phyloP scores from a whole-genome alignment of 2,797 vertebrate species.

The Nyctibius grandis region DNA sequence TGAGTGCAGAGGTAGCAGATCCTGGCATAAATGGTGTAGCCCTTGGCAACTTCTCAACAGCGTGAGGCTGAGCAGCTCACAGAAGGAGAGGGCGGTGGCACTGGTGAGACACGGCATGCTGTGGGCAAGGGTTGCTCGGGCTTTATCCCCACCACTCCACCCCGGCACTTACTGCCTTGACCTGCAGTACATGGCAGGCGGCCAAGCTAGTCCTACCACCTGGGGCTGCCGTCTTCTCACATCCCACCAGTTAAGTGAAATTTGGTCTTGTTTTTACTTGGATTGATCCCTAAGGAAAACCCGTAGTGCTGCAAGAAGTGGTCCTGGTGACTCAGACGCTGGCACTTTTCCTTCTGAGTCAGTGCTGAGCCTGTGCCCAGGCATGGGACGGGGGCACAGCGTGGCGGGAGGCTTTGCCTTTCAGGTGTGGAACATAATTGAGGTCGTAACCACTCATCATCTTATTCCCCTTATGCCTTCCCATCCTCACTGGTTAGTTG shows the following conservation, averaged over 20 bases:
- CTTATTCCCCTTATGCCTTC: not conserved
- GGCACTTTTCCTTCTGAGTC: not conserved
- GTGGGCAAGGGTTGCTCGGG: not conserved
- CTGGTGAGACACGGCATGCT: not conserved
- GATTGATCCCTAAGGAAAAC: not conserved
- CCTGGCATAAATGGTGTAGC: not conserved
- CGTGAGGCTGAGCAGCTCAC: rapidly evolving
- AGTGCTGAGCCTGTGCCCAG: not conserved
- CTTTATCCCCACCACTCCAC: not conserved
- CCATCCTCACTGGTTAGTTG: not conserved
- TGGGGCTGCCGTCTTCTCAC: not conserved
- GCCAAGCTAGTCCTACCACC: not conserved
- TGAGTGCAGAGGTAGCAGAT: not conserved
- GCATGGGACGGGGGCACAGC: rapidly evolving
- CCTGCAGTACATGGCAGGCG: not conserved
- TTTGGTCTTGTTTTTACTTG: not conserved
- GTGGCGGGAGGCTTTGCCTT: not conserved
- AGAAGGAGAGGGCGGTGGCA: not conserved
- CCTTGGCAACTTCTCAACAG: not conserved
- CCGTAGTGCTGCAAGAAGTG: not conserved
- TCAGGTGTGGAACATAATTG: not conserved
- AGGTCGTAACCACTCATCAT: not conserved
- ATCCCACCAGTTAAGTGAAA: not conserved
- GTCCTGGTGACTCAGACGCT: not conserved
- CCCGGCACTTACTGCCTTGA: not conserved